Base-by-base conservation (phyloP, 2,888 invertebrate species). In the Gasteruption jaculator region DNA sequence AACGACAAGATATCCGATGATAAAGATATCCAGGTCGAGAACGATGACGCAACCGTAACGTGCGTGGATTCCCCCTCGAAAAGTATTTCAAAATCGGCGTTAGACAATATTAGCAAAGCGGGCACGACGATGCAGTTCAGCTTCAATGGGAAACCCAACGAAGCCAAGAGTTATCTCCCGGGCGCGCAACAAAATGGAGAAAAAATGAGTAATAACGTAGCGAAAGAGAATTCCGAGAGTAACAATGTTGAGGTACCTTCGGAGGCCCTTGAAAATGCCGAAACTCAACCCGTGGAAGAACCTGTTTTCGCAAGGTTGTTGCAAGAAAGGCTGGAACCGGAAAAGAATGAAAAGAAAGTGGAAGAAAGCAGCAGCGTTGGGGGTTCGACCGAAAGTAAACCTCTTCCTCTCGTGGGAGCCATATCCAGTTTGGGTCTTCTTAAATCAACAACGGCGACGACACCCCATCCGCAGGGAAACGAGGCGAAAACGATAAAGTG, bases 71-170 rank as follows among this genome's bases (percentile, higher is more conserved):
- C 71, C 18, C 67, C 65, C 31, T 61, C 71, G 31, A 75, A 74
- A 49, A 66, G 60, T 27, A 75, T 80, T 56, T 76, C 81, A 6
- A 77, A 76, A 55, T 71, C 74, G n/a, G 80, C 83, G 7, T 68
- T 82, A 36, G 82, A 82, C 61, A 79, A 81, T 55, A 84, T 85
- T 57, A 76, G 82, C 21, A 81, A 79, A 65, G 83, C 82, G 42
- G 82, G 84, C n/a, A 76, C 76, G 40, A 78, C 80, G 12, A 74
- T 82, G 55, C 78, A 82, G 46, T 85, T 78, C 62, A 74, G 75
- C 42, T 82, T 83, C 60, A 71, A 71, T 38, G 72, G 73, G 21
- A 69, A 63, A 32, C 37, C 60, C 3, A 63, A 58, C 47, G 40
- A 38, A 19, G 49, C 53, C 27, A 71, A 68, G 46, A 66, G 45